These are phyloP conservation scores for Carterocephalus palaemon DNA, from an alignment of 2,888 invertebrate species.

Conservation along the genomic window DNA sequence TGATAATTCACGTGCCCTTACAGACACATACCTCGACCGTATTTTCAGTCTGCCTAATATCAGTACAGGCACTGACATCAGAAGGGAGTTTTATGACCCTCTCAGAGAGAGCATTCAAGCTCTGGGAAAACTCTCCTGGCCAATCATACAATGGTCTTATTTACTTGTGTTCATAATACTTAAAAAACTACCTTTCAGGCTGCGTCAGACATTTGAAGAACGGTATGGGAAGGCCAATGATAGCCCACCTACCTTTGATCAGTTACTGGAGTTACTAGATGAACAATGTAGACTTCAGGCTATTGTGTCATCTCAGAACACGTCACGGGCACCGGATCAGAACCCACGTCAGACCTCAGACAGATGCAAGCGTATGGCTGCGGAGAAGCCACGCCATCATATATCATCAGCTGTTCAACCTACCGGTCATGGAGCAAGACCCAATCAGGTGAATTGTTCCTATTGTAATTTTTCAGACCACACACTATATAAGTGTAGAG, in stretches of 20 bases:
- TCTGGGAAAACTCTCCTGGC: background rate
- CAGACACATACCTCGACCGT: conserved; percentile 5
- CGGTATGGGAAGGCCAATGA: conserved; percentile 5
- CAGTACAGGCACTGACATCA: background rate
- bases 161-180: conserved; percentile 1
- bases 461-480: conserved; percentile 6
- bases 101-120: conserved; percentile 5
- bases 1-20: conserved; percentile 5
- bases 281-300: conserved; percentile 4
- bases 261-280: conserved; percentile 4
- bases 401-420: background rate
- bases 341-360: background rate
- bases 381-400: background rate
- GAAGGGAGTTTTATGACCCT: conserved; percentile 6
- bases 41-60: background rate
- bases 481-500: background rate
- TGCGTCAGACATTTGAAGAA: conserved; percentile 5
- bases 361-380: too few relatives aligned
- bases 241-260: conserved; percentile 1
- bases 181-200: background rate
- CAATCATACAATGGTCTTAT: conserved; percentile 1
- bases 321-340: background rate
- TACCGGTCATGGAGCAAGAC: too few relatives aligned
- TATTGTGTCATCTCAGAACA: background rate
- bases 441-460: background rate